These are phyloP conservation scores for Gallinago paraguaiae DNA, from an alignment of 2,113 vertebrate genomes.

Conservation along the genomic window DNA sequence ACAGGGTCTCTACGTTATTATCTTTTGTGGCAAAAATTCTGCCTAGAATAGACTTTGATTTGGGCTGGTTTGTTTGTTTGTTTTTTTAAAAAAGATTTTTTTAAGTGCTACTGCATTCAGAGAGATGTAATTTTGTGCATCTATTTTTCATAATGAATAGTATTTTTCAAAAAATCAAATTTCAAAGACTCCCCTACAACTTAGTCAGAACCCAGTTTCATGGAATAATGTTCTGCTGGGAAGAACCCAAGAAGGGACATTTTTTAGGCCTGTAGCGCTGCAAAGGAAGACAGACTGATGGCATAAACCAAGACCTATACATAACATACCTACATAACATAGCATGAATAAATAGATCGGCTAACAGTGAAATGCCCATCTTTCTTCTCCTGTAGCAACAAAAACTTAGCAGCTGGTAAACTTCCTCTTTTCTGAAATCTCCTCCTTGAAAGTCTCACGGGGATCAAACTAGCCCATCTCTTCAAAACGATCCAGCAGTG, in stretches of 20 bases:
- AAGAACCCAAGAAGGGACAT: background rate
- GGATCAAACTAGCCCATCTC: background rate
- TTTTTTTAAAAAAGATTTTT: background rate
- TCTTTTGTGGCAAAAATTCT: background rate
- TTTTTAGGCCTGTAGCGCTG: background rate
- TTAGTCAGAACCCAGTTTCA: background rate
- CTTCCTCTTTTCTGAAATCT: background rate
- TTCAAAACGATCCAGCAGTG: background rate
- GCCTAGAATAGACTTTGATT: background rate
- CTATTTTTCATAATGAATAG: background rate
- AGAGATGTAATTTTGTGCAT: background rate
- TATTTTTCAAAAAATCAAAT: background rate
- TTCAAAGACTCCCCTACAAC: background rate
- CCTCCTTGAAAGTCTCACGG: background rate
- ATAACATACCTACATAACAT: background rate
- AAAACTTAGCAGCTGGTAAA: background rate
- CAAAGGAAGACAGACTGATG: background rate
- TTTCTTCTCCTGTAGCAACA: background rate
- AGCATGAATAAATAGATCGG: background rate
- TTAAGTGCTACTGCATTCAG: background rate
- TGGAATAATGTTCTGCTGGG: background rate
- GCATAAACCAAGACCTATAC: background rate
- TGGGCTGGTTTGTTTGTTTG: too few relatives aligned
- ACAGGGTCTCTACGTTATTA: background rate
- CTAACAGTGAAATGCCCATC: background rate